Evolutionary conservation across 2,888 invertebrate species (phyloP), one percentile per base, ranked within the genome.

Genomic region (Drosophila hawaiiensis): DNA sequence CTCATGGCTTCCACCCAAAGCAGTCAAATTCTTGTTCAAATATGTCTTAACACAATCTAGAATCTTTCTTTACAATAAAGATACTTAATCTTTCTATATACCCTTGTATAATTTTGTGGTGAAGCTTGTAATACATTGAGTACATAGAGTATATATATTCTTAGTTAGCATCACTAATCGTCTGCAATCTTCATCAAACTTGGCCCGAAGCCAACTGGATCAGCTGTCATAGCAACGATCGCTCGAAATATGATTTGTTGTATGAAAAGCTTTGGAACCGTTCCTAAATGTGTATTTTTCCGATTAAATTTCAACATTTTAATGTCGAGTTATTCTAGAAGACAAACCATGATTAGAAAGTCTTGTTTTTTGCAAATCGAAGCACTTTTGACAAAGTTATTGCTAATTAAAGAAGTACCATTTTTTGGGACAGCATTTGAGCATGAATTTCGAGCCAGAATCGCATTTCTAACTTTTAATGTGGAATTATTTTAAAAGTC

Each of bases 1-100:
- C 55, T 55, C 37, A 55, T 10, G 37, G 55, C 55, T 55, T 35
- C 39, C 37, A 39, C 7, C 39, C 39, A 47, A 47, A 16, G 2
- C 25, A 47, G 7, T 47, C 2, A 2, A 25, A 25, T 4, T 25
- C 47, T 7, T 47, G 7, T 47, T 47, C 14, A n/a, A 41, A n/a
- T 41, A n/a, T 5, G 12, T 41, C 41, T 41, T n/a, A n/a, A 41
- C 6, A 3, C 37, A 12, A 2, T n/a, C 19, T 7, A 9, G 16
- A 25, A 25, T 16, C 4, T 25, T 25, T 47, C 4, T n/a, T 5
- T 41, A n/a, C n/a, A 41, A n/a, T 12, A 2, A 10, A 41, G 10
- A 12, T 0, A n/a, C 2, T 5, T 10, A 10, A 41, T 41, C 10
- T n/a, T 41, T 41, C 10, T n/a, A 2, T 37, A 37, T 37, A 16